Percentiles rank a stretch among this genome's conserved stretches.
phyloP scores from a whole-genome alignment of 2,797 vertebrate species.

The Gobio occitaniae region DNA sequence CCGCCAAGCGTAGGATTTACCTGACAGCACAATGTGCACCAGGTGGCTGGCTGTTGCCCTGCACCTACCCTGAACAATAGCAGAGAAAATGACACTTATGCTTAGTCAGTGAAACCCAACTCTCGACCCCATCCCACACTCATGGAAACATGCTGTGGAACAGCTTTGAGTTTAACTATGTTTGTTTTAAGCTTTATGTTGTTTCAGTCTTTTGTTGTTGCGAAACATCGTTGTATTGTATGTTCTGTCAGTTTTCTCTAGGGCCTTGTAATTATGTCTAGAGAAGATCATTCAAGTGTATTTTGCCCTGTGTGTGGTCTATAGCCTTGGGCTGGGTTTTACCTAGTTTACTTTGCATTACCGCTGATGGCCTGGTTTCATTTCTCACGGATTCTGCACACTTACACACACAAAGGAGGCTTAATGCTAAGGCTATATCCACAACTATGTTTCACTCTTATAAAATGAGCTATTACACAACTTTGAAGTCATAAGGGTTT shows the following conservation, averaged over 20 bases:
- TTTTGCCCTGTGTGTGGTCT: conserved; percentile 15
- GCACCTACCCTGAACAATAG: conserved; percentile 65
- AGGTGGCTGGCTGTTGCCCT: conserved; percentile 69
- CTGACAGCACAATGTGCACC: conserved; percentile 57
- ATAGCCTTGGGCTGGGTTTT: background rate
- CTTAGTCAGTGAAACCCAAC: conserved; percentile 43
- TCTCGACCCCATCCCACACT: background rate
- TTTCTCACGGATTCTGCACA: background rate
- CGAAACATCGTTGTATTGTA: background rate
- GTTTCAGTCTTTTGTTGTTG: conserved; percentile 17
- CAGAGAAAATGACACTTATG: conserved; percentile 55
- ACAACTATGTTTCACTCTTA: conserved; percentile 8
- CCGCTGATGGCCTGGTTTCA: conserved; percentile 19
- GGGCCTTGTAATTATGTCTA: background rate
- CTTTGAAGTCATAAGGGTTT: background rate
- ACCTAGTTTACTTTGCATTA: conserved; percentile 11
- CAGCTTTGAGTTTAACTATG: background rate
- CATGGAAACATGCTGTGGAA: background rate
- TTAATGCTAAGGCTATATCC: background rate
- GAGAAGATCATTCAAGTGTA: background rate
- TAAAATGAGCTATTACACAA: conserved; percentile 23
- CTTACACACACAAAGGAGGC: background rate
- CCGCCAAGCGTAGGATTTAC: conserved; percentile 61
- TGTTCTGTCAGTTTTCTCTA: background rate
- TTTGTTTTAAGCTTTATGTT: background rate